phyloP scores from a whole-genome alignment of 2,113 vertebrate species.

The Paedocypris sp. region DNA sequence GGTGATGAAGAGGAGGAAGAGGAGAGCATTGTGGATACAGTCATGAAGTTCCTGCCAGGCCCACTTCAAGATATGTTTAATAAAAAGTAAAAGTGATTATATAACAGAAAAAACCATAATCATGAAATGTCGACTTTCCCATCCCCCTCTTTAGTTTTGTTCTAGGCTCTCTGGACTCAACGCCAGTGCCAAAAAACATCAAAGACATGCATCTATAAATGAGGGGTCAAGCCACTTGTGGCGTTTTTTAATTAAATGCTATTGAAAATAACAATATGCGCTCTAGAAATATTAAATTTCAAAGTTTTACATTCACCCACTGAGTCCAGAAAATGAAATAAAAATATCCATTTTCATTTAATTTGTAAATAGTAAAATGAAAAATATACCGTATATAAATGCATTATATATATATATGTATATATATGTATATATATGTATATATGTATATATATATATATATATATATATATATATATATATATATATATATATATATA shows the following conservation, averaged over 20 bases:
- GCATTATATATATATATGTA: slow-evolving; percentile 36
- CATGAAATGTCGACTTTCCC: slow-evolving; percentile 27
- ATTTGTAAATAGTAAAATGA: slow-evolving; percentile 63
- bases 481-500: slow-evolving; percentile 48
- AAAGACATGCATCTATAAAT: slow-evolving; percentile 35
- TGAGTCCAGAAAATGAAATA: slow-evolving; percentile 36
- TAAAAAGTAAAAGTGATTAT: slow-evolving; percentile 74
- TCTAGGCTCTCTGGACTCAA: slow-evolving; percentile 36
- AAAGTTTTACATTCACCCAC: slow-evolving; percentile 24
- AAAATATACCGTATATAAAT: slow-evolving; percentile 32
- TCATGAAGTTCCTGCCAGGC: slow-evolving; percentile 94
- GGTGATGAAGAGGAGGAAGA: slow-evolving; percentile 79
- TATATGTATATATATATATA: slow-evolving; percentile 33
- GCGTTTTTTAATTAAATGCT: not conserved
- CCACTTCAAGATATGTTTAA: slow-evolving; percentile 96
- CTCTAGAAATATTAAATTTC: slow-evolving; percentile 26
- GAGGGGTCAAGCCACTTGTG: slow-evolving; percentile 3
- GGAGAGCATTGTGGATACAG: slow-evolving; percentile 91
- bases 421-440: slow-evolving; percentile 48
- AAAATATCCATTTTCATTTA: slow-evolving; percentile 41
- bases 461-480: slow-evolving; percentile 37
- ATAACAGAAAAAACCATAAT: slow-evolving; percentile 30
- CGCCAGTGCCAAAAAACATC: slow-evolving; percentile 25
- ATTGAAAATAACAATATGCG: not conserved
- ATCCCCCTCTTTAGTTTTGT: slow-evolving; percentile 5